Evolutionary conservation across 2,888 invertebrate genomes (phyloP).

Genomic region (Gryllus longicercus): DNA sequence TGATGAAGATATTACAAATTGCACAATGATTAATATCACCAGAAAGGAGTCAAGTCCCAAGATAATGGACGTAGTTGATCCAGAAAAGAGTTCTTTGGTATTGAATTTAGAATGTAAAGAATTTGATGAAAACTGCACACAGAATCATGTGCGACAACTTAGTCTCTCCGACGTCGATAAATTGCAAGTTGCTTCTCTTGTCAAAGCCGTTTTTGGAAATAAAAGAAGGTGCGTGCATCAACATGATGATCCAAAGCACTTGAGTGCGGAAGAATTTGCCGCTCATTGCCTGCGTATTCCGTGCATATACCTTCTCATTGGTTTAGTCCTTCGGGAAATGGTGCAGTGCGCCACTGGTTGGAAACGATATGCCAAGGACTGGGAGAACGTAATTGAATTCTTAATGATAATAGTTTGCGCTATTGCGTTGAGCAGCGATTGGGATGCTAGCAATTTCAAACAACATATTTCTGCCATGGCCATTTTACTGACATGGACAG

Average conservation of each 20-base stretch:
- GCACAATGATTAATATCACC: background rate
- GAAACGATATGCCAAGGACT: constrained; percentile 24
- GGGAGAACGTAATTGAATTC: constrained; percentile 72
- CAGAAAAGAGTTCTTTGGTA: background rate
- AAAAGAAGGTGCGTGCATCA: background rate
- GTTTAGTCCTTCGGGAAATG: constrained; percentile 63
- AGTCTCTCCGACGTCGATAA: background rate
- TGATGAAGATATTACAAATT: background rate
- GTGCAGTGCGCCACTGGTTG: constrained; percentile 66
- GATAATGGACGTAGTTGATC: background rate
- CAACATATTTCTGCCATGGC: constrained; percentile 67
- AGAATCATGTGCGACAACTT: background rate
- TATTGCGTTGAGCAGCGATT: constrained; percentile 46
- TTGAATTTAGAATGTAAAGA: background rate
- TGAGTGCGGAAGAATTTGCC: background rate
- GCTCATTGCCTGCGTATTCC: background rate
- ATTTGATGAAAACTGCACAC: background rate
- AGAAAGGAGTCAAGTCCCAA: background rate
- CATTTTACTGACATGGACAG: constrained; percentile 71
- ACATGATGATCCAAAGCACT: background rate
- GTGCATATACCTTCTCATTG: constrained; percentile 49
- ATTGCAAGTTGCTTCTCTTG: background rate
- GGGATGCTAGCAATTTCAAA: constrained; percentile 43
- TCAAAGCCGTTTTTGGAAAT: background rate
- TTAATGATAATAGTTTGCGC: constrained; percentile 61